phyloP scores from a whole-genome alignment of 2,888 invertebrate species.

The Asteroscopus sphinx region DNA sequence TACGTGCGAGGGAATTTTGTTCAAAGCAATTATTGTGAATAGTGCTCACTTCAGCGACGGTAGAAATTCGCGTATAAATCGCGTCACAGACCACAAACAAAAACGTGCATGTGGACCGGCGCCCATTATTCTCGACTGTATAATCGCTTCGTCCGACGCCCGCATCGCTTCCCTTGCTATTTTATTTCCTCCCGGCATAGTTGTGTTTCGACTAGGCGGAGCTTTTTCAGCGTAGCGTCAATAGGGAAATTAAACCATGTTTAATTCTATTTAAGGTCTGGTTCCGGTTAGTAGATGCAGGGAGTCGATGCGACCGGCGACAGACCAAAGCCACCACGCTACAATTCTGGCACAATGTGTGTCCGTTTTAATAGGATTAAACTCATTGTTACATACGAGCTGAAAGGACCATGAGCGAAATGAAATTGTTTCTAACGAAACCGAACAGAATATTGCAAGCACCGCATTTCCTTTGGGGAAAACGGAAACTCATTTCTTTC shows the following conservation, averaged over 20 bases:
- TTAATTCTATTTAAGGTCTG: conserved; percentile 88
- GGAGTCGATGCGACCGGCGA: conserved; percentile 83
- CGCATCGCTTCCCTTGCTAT: conserved; percentile 89
- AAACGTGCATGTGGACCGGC: conserved; percentile 89
- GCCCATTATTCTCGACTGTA: conserved; percentile 90
- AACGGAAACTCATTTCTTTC: conserved; percentile 49
- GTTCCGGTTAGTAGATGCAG: conserved; percentile 83
- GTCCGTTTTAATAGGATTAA: conserved; percentile 88
- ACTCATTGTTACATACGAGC: conserved; percentile 86
- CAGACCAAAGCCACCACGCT: conserved; percentile 87
- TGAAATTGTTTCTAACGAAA: conserved; percentile 81
- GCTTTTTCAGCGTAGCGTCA: conserved; percentile 79
- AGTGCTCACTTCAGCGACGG: conserved; percentile 88
- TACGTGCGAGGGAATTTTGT: conserved; percentile 81
- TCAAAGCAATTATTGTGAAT: conserved; percentile 89
- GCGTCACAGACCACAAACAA: conserved; percentile 90
- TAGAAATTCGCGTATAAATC: conserved; percentile 89
- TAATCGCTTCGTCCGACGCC: conserved; percentile 90
- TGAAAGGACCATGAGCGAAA: conserved; percentile 81
- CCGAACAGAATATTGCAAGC: conserved; percentile 67
- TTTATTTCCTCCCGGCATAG: conserved; percentile 88
- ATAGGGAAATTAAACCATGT: conserved; percentile 88
- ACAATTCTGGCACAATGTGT: conserved; percentile 87
- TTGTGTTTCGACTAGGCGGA: conserved; percentile 86
- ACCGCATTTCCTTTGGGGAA: conserved; percentile 56